Evolutionary conservation across 35 echinoderm and acorn worm species (phyloP).

Genomic region (Lytechinus variegatus): DNA sequence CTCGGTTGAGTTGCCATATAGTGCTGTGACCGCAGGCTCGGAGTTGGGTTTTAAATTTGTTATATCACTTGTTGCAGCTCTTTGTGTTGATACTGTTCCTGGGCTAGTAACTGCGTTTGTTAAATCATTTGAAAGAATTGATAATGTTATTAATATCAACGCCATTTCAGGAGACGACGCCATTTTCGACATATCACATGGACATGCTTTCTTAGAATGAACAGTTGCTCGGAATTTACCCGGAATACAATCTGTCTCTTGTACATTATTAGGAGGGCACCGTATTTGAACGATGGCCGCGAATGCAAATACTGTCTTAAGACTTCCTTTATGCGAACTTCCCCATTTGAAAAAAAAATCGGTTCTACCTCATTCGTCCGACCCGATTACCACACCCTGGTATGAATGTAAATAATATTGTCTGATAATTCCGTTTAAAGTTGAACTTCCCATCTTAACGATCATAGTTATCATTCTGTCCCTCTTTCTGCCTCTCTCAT

Average conservation of each 20-base stretch:
- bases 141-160: not conserved
- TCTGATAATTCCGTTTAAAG: too few species aligned
- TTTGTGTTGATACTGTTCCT: not conserved
- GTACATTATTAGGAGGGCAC: not conserved
- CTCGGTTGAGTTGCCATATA: not conserved
- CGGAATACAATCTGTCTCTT: not conserved
- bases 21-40: not conserved
- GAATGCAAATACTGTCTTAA: not conserved
- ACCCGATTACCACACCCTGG: too few species aligned
- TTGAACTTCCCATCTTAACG: too few species aligned
- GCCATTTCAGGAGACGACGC: not conserved
- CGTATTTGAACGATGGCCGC: not conserved
- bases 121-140: not conserved
- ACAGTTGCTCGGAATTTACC: not conserved
- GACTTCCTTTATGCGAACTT: not conserved
- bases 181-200: not conserved
- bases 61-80: not conserved
- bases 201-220: not conserved
- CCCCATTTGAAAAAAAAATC: not conserved
- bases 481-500: too few species aligned
- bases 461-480: too few species aligned
- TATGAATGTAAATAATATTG: too few species aligned
- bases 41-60: not conserved
- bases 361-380: too few species aligned
- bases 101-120: not conserved